A percentile compares a stretch with the other conserved stretches of the same genome.
Evolutionary conservation across 2,797 vertebrate species (phyloP).

Genomic region (Rhabdomys pumilio): DNA sequence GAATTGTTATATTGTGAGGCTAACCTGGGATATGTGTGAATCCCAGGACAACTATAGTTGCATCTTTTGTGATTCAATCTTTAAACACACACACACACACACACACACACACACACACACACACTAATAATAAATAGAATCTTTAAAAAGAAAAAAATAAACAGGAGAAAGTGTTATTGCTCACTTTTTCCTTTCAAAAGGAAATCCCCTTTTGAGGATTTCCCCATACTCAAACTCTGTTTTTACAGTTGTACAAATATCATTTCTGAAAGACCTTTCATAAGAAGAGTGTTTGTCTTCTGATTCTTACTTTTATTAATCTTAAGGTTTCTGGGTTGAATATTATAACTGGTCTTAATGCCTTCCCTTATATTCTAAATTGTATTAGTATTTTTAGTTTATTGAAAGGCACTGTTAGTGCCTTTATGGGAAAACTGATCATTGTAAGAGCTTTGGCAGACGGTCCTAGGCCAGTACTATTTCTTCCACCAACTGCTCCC

Average conservation of each 20-base stretch:
- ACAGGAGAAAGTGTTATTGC: neutral
- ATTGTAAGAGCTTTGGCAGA: neutral
- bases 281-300: neutral
- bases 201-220: neutral
- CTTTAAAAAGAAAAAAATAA: neutral
- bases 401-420: neutral
- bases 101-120: neutral
- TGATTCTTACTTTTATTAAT: neutral
- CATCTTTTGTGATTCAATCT: neutral
- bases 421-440: neutral
- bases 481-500: neutral
- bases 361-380: neutral
- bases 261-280: neutral
- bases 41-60: neutral
- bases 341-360: neutral
- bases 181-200: neutral
- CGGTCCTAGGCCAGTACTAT: neutral
- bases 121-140: neutral
- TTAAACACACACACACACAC: neutral
- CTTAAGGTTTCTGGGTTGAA: neutral
- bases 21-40: neutral
- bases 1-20: neutral
- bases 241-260: neutral
- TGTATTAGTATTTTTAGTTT: neutral
- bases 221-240: neutral